These are phyloP conservation scores for Hydrozoanthus gracilis DNA, from an alignment of 92 coral and sea anemone species.

Conservation along the genomic window DNA sequence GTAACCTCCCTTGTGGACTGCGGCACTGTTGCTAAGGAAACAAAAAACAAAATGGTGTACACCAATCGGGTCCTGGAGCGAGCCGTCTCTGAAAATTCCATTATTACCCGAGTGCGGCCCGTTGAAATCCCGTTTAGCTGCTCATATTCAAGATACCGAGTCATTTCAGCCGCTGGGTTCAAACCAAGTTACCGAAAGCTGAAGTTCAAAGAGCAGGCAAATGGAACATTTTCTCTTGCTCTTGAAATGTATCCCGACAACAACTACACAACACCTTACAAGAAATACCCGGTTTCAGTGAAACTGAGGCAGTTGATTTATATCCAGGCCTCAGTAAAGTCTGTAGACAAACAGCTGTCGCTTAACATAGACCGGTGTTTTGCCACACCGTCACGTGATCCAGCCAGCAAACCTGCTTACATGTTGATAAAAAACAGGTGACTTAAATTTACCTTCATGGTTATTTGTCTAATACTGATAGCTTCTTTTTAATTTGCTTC, in stretches of 20 bases:
- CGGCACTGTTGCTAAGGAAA: conserved; percentile 53
- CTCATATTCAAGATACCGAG: conserved; percentile 47
- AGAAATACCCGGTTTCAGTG: conserved; percentile 64
- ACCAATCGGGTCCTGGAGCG: conserved; percentile 59
- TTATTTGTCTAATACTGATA: too few relatives aligned
- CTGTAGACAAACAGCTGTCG: conserved; percentile 63
- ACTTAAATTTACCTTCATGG: too few relatives aligned
- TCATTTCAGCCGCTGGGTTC: conserved; percentile 56
- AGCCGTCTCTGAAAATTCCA: conserved; percentile 9
- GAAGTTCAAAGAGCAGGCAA: conserved; percentile 45
- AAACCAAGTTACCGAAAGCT: conserved; percentile 49
- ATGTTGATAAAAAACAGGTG: conserved; percentile 57
- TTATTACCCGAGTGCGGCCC: conserved; percentile 59
- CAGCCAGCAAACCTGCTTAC: conserved; percentile 32
- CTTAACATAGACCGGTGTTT: conserved; percentile 68
- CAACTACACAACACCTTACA: conserved; percentile 48
- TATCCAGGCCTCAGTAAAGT: conserved; percentile 65
- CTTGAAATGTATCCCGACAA: conserved; percentile 61
- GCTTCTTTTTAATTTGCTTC: too few relatives aligned
- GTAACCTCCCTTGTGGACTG: conserved; percentile 50
- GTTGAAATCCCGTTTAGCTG: conserved; percentile 57
- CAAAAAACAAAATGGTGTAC: conserved; percentile 45
- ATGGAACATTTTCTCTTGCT: conserved; percentile 67
- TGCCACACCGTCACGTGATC: conserved; percentile 70
- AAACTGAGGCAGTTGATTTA: conserved; percentile 60